Conservation (phyloP, 2,888 invertebrate genomes). For the Brenthis hecate region DNA sequence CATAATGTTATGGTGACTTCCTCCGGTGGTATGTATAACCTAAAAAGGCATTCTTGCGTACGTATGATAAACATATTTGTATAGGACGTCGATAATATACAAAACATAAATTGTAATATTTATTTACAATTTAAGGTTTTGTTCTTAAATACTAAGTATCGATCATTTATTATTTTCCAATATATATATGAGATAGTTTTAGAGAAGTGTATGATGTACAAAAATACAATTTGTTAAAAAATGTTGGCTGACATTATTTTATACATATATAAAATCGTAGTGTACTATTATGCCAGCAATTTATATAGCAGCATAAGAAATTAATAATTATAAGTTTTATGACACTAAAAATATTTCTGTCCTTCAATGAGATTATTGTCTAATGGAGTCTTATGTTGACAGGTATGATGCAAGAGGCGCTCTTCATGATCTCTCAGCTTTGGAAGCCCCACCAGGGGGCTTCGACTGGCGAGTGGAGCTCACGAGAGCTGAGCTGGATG, state of each 20-base stretch:
- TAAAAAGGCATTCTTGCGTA: constrained; percentile 62
- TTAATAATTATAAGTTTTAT: constrained; percentile 10
- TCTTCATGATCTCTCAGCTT: constrained; percentile 90
- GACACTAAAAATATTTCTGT: background rate
- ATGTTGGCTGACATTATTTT: too few relatives aligned
- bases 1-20: constrained; percentile 69
- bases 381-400: constrained; percentile 50
- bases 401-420: constrained; percentile 98
- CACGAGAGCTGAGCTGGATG: constrained; percentile 87
- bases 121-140: background rate
- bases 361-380: background rate
- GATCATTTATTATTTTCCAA: background rate
- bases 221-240: too few relatives aligned
- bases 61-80: constrained; percentile 40
- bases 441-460: constrained; percentile 91
- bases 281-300: too few relatives aligned
- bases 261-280: too few relatives aligned
- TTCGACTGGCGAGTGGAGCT: constrained; percentile 84
- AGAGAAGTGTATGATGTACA: too few relatives aligned
- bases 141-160: background rate
- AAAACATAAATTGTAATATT: background rate
- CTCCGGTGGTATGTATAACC: constrained; percentile 78
- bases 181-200: too few relatives aligned
- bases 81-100: constrained; percentile 17
- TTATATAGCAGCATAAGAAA: too few relatives aligned